A percentile compares a stretch with the other conserved stretches of the same genome.
These are phyloP conservation scores for Oryzias curvinotus DNA, from an alignment of 2,113 vertebrate genomes.

Conservation along the genomic window DNA sequence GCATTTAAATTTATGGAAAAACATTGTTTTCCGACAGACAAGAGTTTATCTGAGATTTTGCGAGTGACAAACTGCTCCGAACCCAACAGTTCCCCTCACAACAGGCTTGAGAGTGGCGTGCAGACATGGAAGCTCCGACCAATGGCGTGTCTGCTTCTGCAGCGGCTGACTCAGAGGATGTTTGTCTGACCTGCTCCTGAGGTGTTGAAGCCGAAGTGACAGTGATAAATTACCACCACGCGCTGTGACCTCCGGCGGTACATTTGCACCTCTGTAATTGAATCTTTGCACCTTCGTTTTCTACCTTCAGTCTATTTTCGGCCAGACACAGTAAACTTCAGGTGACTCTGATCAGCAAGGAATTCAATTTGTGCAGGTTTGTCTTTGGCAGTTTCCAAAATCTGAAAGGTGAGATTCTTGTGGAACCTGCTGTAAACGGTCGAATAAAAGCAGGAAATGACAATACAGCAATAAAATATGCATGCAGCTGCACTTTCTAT, in stretches of 20 bases:
- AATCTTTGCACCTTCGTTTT: constrained; percentile 34
- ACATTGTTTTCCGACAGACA: too few relatives aligned
- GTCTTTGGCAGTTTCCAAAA: neutral
- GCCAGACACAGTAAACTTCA: constrained; percentile 18
- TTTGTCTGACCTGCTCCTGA: constrained; percentile 48
- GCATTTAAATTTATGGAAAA: too few relatives aligned
- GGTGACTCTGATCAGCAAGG: constrained; percentile 40
- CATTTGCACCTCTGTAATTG: constrained; percentile 49
- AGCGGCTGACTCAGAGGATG: constrained; percentile 56
- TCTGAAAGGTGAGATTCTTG: too few relatives aligned
- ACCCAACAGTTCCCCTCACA: too few relatives aligned
- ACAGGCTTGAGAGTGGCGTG: too few relatives aligned
- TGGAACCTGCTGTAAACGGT: neutral
- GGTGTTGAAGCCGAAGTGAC: constrained; percentile 66
- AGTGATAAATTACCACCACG: constrained; percentile 67
- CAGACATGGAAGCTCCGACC: constrained; percentile 9
- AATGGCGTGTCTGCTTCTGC: constrained; percentile 38
- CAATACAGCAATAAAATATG: too few relatives aligned
- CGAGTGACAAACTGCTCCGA: too few relatives aligned
- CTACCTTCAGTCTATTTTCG: constrained; percentile 33
- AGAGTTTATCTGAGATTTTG: too few relatives aligned
- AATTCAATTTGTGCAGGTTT: constrained; percentile 32
- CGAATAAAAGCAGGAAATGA: too few relatives aligned
- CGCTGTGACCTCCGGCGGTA: constrained; percentile 55
- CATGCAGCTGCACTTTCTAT: too few relatives aligned